Evolutionary conservation across 2,888 invertebrate genomes (phyloP), one percentile per base, ranked within the genome.

Genomic region (Eupithecia pulchellata): DNA sequence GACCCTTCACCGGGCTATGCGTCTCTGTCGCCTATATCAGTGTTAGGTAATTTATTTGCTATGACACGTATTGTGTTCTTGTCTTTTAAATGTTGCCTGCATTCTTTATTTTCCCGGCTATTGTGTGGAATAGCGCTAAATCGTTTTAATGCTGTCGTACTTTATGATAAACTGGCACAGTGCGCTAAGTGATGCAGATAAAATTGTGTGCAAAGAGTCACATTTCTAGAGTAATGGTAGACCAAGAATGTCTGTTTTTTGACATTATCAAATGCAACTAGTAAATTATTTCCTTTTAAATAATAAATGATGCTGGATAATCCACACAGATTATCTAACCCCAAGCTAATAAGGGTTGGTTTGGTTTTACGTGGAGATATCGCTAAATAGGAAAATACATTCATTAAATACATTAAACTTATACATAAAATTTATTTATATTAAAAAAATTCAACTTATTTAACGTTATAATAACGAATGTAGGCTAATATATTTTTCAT

Each of bases 1-100:
- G 82, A 82, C 79, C 81, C 82, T 86, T 88, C 82, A 82, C 77
- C 74, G 73, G 69, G 78, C 82, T 76, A 85, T 91, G 83, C 81
- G 76, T 90, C 91, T 86, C 82, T 89, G 91, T 90, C 89, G 72
- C 60, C 73, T 76, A 79, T 84, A 81, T 81, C 81, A 71, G 85
- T 80, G 86, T 91, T 89, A 88, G 86, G 86, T 84, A 83, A 90
- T 92, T 91, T 89, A 88, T 91, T 87, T 78, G 76, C 82, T 84
- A 86, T 87, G 89, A 91, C 89, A 87, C 78, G 84, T 86, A 88
- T 89, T 88, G 88, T 89, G 83, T 81, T 83, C 78, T 81, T 81
- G 86, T 84, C 83, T 76, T 76, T 79, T 81, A 79, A 78, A 82
- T 78, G 80, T 77, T 60, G 60, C 72, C 47, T 42, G 66, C 17